phyloP scores from a whole-genome alignment of 2,113 vertebrate genomes.

The Sorex araneus region DNA sequence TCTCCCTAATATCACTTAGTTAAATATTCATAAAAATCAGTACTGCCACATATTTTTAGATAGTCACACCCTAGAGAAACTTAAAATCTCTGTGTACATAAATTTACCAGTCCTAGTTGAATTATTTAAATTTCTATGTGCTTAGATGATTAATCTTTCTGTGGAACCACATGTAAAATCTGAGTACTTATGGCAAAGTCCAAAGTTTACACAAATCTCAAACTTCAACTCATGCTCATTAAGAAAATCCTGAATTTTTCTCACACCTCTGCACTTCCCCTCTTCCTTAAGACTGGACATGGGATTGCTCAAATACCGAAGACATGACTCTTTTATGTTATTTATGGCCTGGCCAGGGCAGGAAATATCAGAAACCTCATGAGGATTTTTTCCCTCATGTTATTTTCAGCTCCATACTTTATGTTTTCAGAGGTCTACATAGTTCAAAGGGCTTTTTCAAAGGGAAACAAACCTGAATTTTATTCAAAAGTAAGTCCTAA shows the following conservation, averaged over 20 bases:
- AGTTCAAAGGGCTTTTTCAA: slow-evolving; percentile 58
- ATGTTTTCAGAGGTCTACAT: slow-evolving; percentile 40
- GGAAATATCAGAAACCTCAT: slow-evolving; percentile 80
- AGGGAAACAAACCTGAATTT: slow-evolving; percentile 42
- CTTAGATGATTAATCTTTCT: background rate
- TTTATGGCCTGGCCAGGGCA: slow-evolving; percentile 69
- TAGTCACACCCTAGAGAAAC: background rate
- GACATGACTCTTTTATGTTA: slow-evolving; percentile 74
- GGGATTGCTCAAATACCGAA: slow-evolving; percentile 76
- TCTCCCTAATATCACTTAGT: background rate
- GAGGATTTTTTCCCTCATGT: slow-evolving; percentile 69
- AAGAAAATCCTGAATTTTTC: slow-evolving; percentile 62
- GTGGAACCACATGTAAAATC: background rate
- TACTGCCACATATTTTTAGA: background rate
- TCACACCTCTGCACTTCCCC: slow-evolving; percentile 72
- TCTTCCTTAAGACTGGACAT: slow-evolving; percentile 45
- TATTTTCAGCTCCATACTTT: slow-evolving; percentile 70
- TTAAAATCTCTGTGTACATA: background rate
- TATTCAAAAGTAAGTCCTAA: slow-evolving; percentile 28
- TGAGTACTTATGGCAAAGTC: background rate
- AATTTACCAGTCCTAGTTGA: background rate
- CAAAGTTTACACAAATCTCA: slow-evolving; percentile 22
- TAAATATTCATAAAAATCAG: slow-evolving; percentile 39
- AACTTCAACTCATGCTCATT: background rate
- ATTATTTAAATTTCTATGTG: background rate